These are phyloP conservation scores for Spilosoma lubricipeda DNA, from an alignment of 2,888 invertebrate genomes.

Conservation along the genomic window DNA sequence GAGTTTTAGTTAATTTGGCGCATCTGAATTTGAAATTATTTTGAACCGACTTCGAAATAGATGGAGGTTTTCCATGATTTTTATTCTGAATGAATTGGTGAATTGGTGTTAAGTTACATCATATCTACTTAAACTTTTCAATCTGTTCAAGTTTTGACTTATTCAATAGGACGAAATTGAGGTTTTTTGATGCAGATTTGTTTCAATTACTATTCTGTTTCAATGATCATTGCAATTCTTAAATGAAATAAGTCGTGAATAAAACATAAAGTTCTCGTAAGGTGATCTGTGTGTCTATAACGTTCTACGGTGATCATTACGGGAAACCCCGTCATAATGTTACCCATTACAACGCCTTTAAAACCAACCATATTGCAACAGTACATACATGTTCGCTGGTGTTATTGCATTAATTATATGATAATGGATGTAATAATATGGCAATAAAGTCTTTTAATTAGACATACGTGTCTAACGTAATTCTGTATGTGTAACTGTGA, in stretches of 20 bases:
- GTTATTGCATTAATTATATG: neutral
- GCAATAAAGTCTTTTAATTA: slow-evolving; percentile 23
- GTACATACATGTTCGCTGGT: neutral
- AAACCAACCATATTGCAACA: neutral
- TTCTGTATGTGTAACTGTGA: neutral
- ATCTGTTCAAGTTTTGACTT: no score
- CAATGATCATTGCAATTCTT: no score
- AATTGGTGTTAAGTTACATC: no score
- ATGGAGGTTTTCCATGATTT: no score
- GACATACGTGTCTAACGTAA: neutral
- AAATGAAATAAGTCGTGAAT: neutral
- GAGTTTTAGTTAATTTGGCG: no score
- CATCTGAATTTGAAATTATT: no score
- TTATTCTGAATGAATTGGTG: no score
- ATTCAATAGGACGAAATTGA: no score
- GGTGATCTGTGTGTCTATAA: neutral
- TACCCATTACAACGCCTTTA: neutral
- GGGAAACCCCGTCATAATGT: slow-evolving; percentile 9
- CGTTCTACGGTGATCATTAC: neutral
- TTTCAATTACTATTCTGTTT: no score
- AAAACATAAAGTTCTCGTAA: neutral
- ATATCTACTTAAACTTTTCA: no score
- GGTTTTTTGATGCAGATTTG: neutral
- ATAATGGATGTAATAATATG: neutral
- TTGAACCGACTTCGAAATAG: no score